These are phyloP conservation scores for Pseudomyrmex pallidus DNA, from an alignment of 1,140 invertebrate species.

Conservation along the genomic window DNA sequence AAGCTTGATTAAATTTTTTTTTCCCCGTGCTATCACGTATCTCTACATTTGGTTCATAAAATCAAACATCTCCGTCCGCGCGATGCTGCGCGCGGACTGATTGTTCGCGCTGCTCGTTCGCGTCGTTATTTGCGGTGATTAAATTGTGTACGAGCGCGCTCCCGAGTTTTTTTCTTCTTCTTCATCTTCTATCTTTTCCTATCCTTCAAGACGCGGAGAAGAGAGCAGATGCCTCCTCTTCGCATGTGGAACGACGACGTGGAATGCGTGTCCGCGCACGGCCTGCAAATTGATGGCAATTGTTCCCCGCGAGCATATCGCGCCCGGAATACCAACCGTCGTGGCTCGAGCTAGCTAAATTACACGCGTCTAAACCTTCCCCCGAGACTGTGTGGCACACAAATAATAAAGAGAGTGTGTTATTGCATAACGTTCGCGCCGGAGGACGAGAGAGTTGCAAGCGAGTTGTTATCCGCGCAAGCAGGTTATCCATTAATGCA, in stretches of 20 bases:
- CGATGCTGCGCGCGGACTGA: background rate
- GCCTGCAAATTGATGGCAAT: constrained; percentile 57
- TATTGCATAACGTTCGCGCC: constrained; percentile 34
- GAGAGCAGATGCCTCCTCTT: constrained; percentile 9
- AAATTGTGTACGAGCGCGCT: constrained; percentile 11
- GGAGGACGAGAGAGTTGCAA: constrained; percentile 1
- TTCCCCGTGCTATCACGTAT: background rate
- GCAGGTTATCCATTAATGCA: constrained; percentile 46
- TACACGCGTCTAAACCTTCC: constrained; percentile 53
- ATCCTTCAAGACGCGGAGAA: background rate
- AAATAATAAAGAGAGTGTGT: constrained; percentile 44
- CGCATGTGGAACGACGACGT: constrained; percentile 38
- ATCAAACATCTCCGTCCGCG: background rate
- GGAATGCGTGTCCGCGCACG: constrained; percentile 48
- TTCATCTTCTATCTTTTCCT: background rate
- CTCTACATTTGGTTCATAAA: background rate
- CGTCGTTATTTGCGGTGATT: constrained; percentile 30
- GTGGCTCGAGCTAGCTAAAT: constrained; percentile 44
- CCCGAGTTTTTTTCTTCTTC: constrained; percentile 3
- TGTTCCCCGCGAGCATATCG: constrained; percentile 30
- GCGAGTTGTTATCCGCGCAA: constrained; percentile 13
- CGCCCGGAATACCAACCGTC: constrained; percentile 44
- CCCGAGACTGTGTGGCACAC: constrained; percentile 5
- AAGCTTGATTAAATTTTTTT: background rate
- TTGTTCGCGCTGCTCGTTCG: background rate